Conservation (phyloP, 2,113 vertebrate genomes). For the Tychaedon coryphoeus region DNA sequence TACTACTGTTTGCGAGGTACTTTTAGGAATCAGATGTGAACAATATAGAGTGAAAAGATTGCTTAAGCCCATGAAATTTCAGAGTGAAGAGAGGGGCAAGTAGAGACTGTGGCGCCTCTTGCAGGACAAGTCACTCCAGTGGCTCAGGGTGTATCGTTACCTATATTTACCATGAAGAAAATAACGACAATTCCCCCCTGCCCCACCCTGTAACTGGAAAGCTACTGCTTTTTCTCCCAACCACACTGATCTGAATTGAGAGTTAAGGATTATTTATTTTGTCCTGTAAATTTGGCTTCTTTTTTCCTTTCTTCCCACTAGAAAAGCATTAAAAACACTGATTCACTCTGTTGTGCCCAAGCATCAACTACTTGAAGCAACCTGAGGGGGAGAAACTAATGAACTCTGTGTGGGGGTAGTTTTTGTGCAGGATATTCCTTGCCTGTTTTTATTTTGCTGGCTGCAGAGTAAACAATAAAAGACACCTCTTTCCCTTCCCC, state of each 20-base stretch:
- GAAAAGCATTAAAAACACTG: not conserved
- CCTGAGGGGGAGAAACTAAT: not conserved
- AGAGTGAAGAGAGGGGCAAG: not conserved
- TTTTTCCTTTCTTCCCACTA: not conserved
- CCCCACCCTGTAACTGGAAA: not conserved
- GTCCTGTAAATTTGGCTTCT: not conserved
- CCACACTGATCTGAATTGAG: not conserved
- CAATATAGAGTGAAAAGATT: not conserved
- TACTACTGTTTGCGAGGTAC: not conserved
- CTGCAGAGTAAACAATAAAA: not conserved
- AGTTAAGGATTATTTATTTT: not conserved
- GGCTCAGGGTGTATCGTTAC: not conserved
- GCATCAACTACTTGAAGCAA: not conserved
- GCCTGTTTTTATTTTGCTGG: constrained; percentile 8
- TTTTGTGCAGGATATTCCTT: not conserved
- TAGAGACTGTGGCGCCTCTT: not conserved
- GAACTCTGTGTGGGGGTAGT: not conserved
- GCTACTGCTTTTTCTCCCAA: not conserved
- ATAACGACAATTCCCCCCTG: not conserved
- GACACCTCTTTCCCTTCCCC: not conserved
- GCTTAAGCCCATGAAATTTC: not conserved
- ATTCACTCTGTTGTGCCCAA: not conserved
- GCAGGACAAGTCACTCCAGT: not conserved
- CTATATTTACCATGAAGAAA: not conserved
- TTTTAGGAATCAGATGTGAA: not conserved